A percentile compares a stretch with the other conserved stretches of the same genome.
Conservation (phyloP, 2,797 vertebrate genomes). For the Holocentrus rufus region DNA sequence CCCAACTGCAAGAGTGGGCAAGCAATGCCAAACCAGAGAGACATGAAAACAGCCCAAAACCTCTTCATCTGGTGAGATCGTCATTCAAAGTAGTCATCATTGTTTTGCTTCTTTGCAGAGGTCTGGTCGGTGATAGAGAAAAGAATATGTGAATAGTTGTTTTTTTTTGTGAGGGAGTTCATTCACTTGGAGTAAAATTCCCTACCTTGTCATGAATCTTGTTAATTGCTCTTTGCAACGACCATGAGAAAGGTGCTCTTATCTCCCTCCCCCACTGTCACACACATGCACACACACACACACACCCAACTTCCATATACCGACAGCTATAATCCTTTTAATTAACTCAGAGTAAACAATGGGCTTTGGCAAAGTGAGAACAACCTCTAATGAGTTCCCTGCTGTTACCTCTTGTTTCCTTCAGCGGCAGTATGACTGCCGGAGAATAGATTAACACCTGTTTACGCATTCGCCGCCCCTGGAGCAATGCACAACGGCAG, state of each 20-base stretch:
- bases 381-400: conserved; percentile 39
- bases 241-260: neutral
- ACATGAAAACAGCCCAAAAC: neutral
- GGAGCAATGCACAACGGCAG: conserved; percentile 32
- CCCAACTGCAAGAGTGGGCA: neutral
- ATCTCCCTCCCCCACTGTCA: no score
- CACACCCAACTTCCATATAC: neutral
- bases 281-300: neutral
- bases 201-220: conserved; percentile 11
- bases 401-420: conserved; percentile 37
- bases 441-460: conserved; percentile 51
- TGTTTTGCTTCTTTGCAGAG: neutral
- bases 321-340: conserved; percentile 54
- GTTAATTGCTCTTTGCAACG: conserved; percentile 4
- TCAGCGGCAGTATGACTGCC: conserved; percentile 6
- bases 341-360: conserved; percentile 64
- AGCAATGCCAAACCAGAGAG: neutral
- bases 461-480: conserved; percentile 36
- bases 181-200: neutral
- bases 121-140: neutral
- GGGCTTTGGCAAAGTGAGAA: conserved; percentile 24
- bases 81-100: neutral
- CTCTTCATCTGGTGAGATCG: neutral
- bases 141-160: neutral
- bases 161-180: neutral